A percentile compares a stretch with the other conserved stretches of the same genome.
These are phyloP conservation scores for Zenarchopterus dispar DNA, from an alignment of 2,797 vertebrate genomes.

Conservation along the genomic window DNA sequence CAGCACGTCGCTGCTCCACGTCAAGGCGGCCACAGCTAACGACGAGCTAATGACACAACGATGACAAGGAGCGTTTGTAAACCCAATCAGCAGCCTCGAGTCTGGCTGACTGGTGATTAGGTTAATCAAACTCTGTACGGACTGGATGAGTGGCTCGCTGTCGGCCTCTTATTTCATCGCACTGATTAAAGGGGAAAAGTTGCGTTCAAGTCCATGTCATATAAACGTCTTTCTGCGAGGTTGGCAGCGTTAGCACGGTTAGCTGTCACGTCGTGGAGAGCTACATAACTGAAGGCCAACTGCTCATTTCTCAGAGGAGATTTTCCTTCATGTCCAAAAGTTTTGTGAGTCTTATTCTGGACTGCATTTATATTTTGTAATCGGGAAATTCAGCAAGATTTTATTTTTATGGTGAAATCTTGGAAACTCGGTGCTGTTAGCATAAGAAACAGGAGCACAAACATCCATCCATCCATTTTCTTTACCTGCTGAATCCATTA, in stretches of 20 bases:
- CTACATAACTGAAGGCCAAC: not conserved
- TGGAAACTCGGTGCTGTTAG: constrained; percentile 2
- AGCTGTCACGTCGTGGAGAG: constrained; percentile 7
- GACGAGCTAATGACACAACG: constrained; percentile 76
- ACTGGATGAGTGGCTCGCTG: constrained; percentile 66
- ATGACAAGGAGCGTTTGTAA: constrained; percentile 79
- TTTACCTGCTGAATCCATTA: too few species aligned
- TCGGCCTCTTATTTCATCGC: constrained; percentile 70
- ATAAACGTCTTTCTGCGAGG: constrained; percentile 49
- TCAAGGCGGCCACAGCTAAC: constrained; percentile 73
- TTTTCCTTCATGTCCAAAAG: not conserved
- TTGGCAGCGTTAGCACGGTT: constrained; percentile 49
- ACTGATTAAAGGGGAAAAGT: constrained; percentile 75
- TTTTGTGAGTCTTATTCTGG: not conserved
- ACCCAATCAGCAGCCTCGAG: constrained; percentile 74
- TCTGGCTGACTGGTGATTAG: constrained; percentile 74
- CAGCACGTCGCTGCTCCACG: constrained; percentile 69
- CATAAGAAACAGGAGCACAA: constrained; percentile 2
- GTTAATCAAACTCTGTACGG: constrained; percentile 72
- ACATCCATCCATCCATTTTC: too few species aligned
- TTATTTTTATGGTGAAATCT: constrained; percentile 15
- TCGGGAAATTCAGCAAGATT: constrained; percentile 3
- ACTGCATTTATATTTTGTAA: not conserved
- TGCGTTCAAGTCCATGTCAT: constrained; percentile 43
- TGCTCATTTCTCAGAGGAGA: not conserved